Percentiles rank a stretch among this genome's conserved stretches.
Conservation (phyloP, 2,113 vertebrate species). For the Paralichthys olivaceus region DNA sequence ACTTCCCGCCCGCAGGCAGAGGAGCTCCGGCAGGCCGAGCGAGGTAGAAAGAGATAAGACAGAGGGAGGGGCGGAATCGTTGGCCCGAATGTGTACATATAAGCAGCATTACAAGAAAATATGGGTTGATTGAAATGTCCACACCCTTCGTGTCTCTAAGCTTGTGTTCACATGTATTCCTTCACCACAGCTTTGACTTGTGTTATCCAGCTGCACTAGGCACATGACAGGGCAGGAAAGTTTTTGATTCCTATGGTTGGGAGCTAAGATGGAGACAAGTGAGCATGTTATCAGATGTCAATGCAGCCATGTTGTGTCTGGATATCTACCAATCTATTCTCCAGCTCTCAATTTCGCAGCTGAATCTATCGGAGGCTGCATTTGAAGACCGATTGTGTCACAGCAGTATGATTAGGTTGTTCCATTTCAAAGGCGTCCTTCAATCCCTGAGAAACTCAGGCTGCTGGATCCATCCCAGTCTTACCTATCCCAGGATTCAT, state of each 20-base stretch:
- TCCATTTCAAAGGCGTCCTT: not conserved
- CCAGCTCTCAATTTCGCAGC: not conserved
- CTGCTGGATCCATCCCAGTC: not conserved
- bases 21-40: slow-evolving; percentile 34
- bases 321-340: not conserved
- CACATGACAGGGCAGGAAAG: not conserved
- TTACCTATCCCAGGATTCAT: not conserved
- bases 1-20: slow-evolving; percentile 45
- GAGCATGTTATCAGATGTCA: slow-evolving; percentile 1
- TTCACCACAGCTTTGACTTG: not conserved
- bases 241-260: not conserved
- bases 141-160: not conserved
- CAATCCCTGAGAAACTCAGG: not conserved
- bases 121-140: not conserved
- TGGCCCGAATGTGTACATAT: slow-evolving; percentile 39
- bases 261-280: slow-evolving; percentile 13
- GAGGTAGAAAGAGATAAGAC: slow-evolving; percentile 15
- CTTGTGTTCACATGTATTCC: not conserved
- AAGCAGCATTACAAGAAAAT: slow-evolving; percentile 21
- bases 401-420: not conserved
- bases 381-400: no score
- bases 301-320: slow-evolving; percentile 27
- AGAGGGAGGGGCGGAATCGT: slow-evolving; percentile 20
- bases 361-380: not conserved
- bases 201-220: slow-evolving; percentile 3